Evolutionary conservation across 2,113 vertebrate species (phyloP), one percentile per base, ranked within the genome.

Genomic region (Lonchura striata): DNA sequence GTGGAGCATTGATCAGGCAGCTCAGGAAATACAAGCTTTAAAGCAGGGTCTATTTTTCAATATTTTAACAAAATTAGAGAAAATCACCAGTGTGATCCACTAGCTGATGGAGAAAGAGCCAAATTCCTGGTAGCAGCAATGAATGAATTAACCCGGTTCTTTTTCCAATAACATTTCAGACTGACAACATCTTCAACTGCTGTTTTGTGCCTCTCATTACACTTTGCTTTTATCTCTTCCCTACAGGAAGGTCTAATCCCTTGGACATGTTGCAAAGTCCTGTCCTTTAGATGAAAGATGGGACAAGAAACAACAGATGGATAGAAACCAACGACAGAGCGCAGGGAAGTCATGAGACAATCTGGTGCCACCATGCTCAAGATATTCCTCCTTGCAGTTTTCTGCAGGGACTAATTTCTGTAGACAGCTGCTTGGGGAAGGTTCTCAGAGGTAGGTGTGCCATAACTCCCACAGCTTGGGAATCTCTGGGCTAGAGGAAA

Each of bases 241-340:
- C 35, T 7, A 66, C 50, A 65, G 4, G 53, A 88, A 80, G 88
- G 70, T 81, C 88, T 77, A 70, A 92, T 90, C 88, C 79, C 42
- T 50, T 49, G 68, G 42, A 81, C 82, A 24, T 0, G 21, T 63
- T 86, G 68, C 30, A 33, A 83, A 59, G 22, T 90, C 47, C 71
- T 74, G 77, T 92, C 63, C 42, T 22, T 74, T 35, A 42, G 66
- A 90, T 79, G 90, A 92, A 90, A 93, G 66, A 89, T 49, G 86
- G 74, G 42, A 82, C 35, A 47, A 82, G 93, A 87, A 90, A 80
- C 78, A 93, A 59, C 87, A 95, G 95, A 95, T 95, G 93, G 93
- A 35, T 77, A 11, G 13, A 87, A 94, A 84, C 61, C 68, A 68
- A 65, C 44, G 50, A 56, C 3, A 13, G 3, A 71, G 37, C 0